Base-by-base conservation (phyloP, 1,140 invertebrate species). In the Heliconius hewitsoni region DNA sequence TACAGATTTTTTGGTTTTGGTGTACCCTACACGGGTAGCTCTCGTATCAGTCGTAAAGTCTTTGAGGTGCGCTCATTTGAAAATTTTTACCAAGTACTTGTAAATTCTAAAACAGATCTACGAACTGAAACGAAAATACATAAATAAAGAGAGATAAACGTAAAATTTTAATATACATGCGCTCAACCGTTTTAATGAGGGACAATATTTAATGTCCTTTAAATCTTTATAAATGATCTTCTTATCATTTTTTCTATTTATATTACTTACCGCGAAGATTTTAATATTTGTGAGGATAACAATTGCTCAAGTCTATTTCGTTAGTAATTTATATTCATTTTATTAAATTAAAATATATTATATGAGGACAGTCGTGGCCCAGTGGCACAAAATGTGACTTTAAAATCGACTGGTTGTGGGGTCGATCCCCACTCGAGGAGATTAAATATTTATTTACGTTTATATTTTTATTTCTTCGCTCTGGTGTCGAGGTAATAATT, bases 51-150 rank as follows among this genome's bases (percentile, higher is more conserved):
- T 76, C 77, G 73, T 78, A 71, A 76, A 42, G 34, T 74, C 73
- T 83, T 83, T 83, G 75, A 77, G 76, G 77, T 76, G 73, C 76
- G 77, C 60, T 77, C 78, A 74, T 81, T 81, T 77, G 73, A 83
- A 82, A 77, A 77, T 81, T 83, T 77, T 83, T 30, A 73, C 76
- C 76, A 71, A 74, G 73, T 60, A 77, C 76, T 78, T 27, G 30
- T 71, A 30, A 78, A 78, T 52, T 27, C 42, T 39, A 60, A 76
- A 74, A 74, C 46, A n/a, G 23, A 70, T 74, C 42, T 50, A 8
- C 46, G 23, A 57, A 42, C 60, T 76, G 27, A 74, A 74, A 72
- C 46, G 18, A 72, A 79, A 79, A 74, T 23, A 34, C 71, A 27
- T 60, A 80, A 76, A 76, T 71, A 76, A 66, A 66, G 46, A 34